Evolutionary conservation across 2,888 invertebrate genomes (phyloP), one percentile per base, ranked within the genome.

Genomic region (Synergus laeviventris): DNA sequence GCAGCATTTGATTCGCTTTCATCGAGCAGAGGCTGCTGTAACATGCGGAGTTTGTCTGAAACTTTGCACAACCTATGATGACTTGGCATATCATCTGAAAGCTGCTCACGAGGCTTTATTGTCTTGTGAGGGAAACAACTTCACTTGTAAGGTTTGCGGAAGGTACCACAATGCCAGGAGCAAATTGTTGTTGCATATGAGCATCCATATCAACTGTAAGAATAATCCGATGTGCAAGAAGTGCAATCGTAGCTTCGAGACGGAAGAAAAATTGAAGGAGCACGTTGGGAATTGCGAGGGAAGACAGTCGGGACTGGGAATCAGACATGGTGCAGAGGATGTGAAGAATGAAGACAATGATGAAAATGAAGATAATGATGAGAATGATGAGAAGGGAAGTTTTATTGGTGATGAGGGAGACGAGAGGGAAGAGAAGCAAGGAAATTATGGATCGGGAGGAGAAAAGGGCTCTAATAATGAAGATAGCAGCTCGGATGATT

Each of bases 11-110:
- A 92, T 92, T 56, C 91, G 93, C 9, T 93, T 93, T 83, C 93
- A 93, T 85, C 92, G 93, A 73, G 87, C 91, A 12, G 93, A 92
- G 54, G 93, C 93, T 0, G 93, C 93, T 0, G 93, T 93, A 0
- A 93, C 93, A 1, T 93, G 93, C 79, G 93, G 93, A 0, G 93
- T 93, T 56, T 93, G 93, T 80, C 85, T 93, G 54, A 92, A 93
- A 84, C 91, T 93, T 0, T 93, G 93, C 84, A 87, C 90, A 4
- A 91, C 89, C 56, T 93, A 93, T 81, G 88, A 90, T 21, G 88
- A 91, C 60, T 86, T 94, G 9, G 91, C 92, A 64, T 86, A 90
- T n/a, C 93, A 93, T 81, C 82, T 93, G 49, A 90, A 90, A 45
- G 89, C 90, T 56, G 91, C 90, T 0, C 93, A 93, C 83, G 92